A percentile compares a stretch with the other conserved stretches of the same genome.
phyloP scores from a whole-genome alignment of 1,140 invertebrate species.

The Cyclargus thomasi region DNA sequence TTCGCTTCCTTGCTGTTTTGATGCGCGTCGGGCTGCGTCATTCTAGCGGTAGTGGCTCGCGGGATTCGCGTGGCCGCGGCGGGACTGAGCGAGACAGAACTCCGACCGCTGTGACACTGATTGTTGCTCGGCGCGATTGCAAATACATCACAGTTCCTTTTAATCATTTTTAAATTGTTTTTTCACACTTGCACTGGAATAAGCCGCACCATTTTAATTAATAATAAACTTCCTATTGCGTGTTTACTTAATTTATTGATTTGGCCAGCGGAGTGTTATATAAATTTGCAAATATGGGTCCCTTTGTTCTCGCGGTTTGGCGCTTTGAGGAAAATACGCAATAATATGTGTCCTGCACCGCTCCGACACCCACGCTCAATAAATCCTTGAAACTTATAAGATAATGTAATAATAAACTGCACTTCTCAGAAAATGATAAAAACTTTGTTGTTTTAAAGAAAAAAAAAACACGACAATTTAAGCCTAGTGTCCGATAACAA shows the following conservation, averaged over 20 bases:
- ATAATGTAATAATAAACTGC: conserved; percentile 27
- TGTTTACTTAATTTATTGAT: conserved; percentile 63
- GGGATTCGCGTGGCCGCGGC: conserved; percentile 59
- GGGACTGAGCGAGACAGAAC: conserved; percentile 67
- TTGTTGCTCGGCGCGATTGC: conserved; percentile 70
- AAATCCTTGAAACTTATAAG: conserved; percentile 36
- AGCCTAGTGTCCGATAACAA: conserved; percentile 51
- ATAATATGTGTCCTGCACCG: conserved; percentile 39
- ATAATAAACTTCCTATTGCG: conserved; percentile 51
- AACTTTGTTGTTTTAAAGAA: conserved; percentile 19
- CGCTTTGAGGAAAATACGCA: conserved; percentile 54
- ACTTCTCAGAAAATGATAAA: neutral
- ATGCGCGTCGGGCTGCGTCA: conserved; percentile 66
- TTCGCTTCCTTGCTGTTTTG: conserved; percentile 62
- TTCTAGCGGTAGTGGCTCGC: conserved; percentile 64
- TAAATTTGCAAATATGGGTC: conserved; percentile 46
- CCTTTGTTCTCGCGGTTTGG: conserved; percentile 59
- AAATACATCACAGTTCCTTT: conserved; percentile 73
- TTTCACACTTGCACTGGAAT: conserved; percentile 56
- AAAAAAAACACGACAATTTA: conserved; percentile 44
- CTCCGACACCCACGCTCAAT: conserved; percentile 46
- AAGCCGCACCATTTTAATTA: conserved; percentile 58
- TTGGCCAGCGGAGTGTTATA: conserved; percentile 46
- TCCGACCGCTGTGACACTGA: conserved; percentile 66
- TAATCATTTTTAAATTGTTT: conserved; percentile 73